Evolutionary conservation across 2,888 invertebrate species (phyloP), one percentile per base, ranked within the genome.

Genomic region (Tipula unca): DNA sequence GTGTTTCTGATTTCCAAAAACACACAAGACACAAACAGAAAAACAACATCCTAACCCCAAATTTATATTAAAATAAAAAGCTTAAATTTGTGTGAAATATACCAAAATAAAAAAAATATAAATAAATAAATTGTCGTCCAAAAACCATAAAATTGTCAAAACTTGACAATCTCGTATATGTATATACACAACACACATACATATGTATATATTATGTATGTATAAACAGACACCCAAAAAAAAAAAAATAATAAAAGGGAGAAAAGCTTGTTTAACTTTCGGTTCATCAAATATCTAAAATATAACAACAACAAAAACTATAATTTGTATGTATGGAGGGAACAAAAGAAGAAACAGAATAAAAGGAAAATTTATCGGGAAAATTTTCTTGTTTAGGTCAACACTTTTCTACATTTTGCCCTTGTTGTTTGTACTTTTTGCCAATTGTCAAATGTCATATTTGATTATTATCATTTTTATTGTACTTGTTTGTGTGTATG

Each of bases 141-240:
- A 69, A 69, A 69, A 69, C 69, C 69, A 25, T 69, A 69, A 69
- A 69, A 69, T 69, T 69, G 69, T 69, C 69, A 69, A 69, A 69
- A 69, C 69, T 69, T 69, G 69, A 69, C 69, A 69, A 25, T 69
- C 25, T 69, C 69, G n/a, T 69, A 69, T 48, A 39, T 8, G 17
- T 4, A 54, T 17, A 39, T 39, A 39, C 13, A 17, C 17, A 54
- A 54, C 4, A 54, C 6, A 54, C 17, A 48, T 5, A 48, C 17
- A 17, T 54, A 54, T 35, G 35, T 8, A 42, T 3, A 48, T 48
- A 48, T n/a, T n/a, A n/a, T 5, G 17, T 3, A 48, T 4, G 17
- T 5, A 48, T 48, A 48, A 5, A 48, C 3, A 69, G 69, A 69
- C 69, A 69, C 69, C 13, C 20, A 1, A 17, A 17, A 6, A 5